Base-by-base conservation (phyloP, 2,113 vertebrate genomes). In the Calonectris borealis region DNA sequence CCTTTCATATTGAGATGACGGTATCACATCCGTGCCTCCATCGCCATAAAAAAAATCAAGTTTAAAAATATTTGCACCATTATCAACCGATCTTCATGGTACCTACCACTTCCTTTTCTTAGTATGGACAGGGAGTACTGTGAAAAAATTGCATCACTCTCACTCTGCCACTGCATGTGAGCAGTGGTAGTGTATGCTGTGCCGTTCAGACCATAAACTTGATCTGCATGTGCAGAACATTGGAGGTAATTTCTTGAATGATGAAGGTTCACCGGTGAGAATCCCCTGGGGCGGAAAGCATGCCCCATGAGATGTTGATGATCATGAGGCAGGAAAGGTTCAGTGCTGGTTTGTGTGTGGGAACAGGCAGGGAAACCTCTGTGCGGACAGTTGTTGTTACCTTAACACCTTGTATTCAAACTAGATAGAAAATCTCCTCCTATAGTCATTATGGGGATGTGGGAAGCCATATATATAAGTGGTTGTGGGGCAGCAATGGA, bases 181-280 rank as follows among this genome's bases (percentile, higher is more conserved):
- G 51, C 26, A 77, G 58, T 22, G 44, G 15, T 38, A 32, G 44
- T 9, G n/a, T 42, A 24, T 40, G 18, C 31, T 81, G 9, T 83
- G 46, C 34, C 3, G 2, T 48, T 92, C 57, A 77, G 38, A 71
- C 17, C 18, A 36, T 52, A 77, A 95, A 73, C 31, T 21, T 75
- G 31, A 49, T 86, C 64, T 85, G 42, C 18, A 9, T 4, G 8
- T 60, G 16, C 24, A 61, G 62, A 44, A 54, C 16, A 18, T 4
- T 36, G 60, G 72, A 72, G 31, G 31, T 60, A 60, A 80, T 86
- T 84, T 86, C 24, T 66, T 89, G 64, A 77, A 61, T 51, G 57
- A 38, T 18, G 40, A 31, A 73, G 6, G 9, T 51, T 85, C 32
- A 60, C 9, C 0, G 0, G 1, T 64, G 66, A 60, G 48, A 60